Conservation (phyloP, 2,888 invertebrate species). For the Drosophila acutilabella region DNA sequence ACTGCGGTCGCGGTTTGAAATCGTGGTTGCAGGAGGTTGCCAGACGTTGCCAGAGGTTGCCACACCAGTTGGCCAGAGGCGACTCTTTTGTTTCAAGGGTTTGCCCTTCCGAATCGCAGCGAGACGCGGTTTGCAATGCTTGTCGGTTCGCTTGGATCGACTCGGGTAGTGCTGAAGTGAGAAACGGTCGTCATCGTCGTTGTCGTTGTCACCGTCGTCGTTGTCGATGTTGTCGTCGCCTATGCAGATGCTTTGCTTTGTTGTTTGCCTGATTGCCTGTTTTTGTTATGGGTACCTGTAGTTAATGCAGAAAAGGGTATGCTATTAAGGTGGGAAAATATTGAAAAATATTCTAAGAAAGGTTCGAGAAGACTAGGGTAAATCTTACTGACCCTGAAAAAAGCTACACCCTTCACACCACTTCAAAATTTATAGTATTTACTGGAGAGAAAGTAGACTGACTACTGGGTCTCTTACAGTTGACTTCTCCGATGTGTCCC, state of each 20-base stretch:
- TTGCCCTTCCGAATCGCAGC: neutral
- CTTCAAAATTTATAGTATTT: too few species aligned
- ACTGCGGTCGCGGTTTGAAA: conserved; percentile 44
- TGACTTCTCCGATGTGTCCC: neutral
- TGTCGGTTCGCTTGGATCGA: conserved; percentile 12
- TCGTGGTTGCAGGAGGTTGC: conserved; percentile 1
- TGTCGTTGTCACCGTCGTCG: neutral
- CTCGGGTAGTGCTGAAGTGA: conserved; percentile 13
- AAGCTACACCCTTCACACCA: too few species aligned
- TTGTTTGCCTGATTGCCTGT: conserved; percentile 52
- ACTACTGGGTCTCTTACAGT: neutral
- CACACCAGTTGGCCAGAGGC: conserved; percentile 38
- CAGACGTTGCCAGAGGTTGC: conserved; percentile 8
- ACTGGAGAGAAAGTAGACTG: too few species aligned
- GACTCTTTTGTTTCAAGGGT: conserved; percentile 13
- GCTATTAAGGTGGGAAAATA: neutral
- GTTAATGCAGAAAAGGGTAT: neutral
- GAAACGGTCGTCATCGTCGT: conserved; percentile 15
- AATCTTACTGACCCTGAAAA: too few species aligned
- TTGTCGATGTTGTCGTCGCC: conserved; percentile 12
- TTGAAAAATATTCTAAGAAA: too few species aligned
- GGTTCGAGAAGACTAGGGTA: too few species aligned
- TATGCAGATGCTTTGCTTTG: conserved; percentile 49
- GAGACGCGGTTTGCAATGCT: conserved; percentile 18
- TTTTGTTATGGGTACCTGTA: neutral